Conservation (phyloP, 2,888 invertebrate genomes). For the Drosophila siamana region DNA sequence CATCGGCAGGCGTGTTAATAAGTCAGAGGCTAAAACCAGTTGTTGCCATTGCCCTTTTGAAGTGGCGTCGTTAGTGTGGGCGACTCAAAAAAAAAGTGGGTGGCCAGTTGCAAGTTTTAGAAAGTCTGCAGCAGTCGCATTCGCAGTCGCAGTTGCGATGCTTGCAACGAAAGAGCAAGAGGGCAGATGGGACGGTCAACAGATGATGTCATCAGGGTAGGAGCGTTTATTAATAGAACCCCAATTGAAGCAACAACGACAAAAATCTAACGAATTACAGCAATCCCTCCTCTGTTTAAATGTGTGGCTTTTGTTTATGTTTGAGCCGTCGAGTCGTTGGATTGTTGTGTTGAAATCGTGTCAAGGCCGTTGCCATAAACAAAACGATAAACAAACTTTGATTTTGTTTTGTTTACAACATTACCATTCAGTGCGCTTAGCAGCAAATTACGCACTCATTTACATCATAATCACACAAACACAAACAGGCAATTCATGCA, state of each 20-base stretch:
- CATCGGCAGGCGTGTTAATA: conserved; percentile 3
- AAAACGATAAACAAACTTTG: conserved; percentile 26
- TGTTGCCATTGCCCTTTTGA: conserved; percentile 13
- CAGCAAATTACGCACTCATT: conserved; percentile 52
- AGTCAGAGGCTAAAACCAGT: conserved; percentile 25
- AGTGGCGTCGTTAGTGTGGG: conserved; percentile 12
- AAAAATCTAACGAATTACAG: conserved; percentile 23
- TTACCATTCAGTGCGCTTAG: conserved; percentile 14
- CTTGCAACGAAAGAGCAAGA: conserved; percentile 17
- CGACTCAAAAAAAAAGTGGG: conserved; percentile 11
- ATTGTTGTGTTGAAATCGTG: conserved; percentile 67
- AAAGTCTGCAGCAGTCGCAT: conserved; percentile 14
- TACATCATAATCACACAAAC: conserved; percentile 4
- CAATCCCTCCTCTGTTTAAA: neutral
- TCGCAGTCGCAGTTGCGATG: no score
- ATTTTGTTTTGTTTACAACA: conserved; percentile 58
- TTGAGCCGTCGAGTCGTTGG: conserved; percentile 40
- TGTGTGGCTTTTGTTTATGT: conserved; percentile 50
- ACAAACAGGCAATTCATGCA: conserved; percentile 7
- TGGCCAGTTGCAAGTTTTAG: neutral
- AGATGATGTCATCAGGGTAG: conserved; percentile 56
- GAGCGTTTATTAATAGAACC: conserved; percentile 39
- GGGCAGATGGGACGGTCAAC: conserved; percentile 15
- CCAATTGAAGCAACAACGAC: conserved; percentile 21
- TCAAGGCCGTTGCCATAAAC: conserved; percentile 68